Conservation (phyloP, 2,113 vertebrate genomes). For the Crypturellus undulatus region DNA sequence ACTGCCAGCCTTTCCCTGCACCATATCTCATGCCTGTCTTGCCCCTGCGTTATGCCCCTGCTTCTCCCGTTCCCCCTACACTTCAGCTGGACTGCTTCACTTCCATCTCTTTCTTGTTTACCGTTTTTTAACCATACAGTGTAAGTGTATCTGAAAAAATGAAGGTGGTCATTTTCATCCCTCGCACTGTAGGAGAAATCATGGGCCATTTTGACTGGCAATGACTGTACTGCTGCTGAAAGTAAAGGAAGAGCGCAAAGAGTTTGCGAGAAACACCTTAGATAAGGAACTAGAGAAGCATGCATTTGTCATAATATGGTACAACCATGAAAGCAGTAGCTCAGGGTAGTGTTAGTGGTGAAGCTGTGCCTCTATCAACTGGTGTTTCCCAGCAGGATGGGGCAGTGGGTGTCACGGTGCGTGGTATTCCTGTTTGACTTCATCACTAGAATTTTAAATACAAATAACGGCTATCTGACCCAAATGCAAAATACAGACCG, state of each 20-base stretch:
- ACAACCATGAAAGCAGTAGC: background rate
- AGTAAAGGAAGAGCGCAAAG: background rate
- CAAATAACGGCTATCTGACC: background rate
- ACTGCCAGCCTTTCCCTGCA: background rate
- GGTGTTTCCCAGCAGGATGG: background rate
- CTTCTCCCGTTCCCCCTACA: background rate
- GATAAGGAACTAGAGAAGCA: background rate
- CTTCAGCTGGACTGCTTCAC: background rate
- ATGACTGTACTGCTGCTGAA: background rate
- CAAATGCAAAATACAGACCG: background rate
- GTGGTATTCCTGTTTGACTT: background rate
- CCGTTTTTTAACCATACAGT: background rate
- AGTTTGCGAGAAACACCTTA: background rate
- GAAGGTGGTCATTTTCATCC: background rate
- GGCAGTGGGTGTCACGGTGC: rapidly evolving
- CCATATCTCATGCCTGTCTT: background rate
- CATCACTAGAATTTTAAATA: background rate
- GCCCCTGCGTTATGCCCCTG: background rate
- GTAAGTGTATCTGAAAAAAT: background rate
- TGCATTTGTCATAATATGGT: background rate
- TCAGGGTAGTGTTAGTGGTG: rapidly evolving
- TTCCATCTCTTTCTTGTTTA: background rate
- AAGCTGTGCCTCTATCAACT: background rate
- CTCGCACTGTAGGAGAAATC: background rate
- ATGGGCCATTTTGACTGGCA: background rate